Percentiles rank a stretch among this genome's conserved stretches.
phyloP scores from a whole-genome alignment of 2,888 invertebrate species.

The Xestia sexstrigata region DNA sequence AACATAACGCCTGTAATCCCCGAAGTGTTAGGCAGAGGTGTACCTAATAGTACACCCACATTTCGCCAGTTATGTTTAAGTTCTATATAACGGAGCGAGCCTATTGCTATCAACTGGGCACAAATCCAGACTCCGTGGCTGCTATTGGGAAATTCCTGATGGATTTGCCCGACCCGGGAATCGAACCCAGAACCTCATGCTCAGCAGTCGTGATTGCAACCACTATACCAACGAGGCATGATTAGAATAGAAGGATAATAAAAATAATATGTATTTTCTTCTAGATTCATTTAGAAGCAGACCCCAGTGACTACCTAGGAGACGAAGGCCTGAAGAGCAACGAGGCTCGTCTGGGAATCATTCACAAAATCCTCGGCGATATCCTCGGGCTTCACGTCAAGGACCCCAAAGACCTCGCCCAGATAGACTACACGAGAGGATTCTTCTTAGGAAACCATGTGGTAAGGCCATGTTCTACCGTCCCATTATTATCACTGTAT shows the following conservation, averaged over 20 bases:
- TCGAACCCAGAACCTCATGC: no score
- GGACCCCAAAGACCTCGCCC: conserved; percentile 75
- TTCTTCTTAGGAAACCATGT: conserved; percentile 96
- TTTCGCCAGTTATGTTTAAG: no score
- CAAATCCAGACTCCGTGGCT: no score
- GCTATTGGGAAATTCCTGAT: no score
- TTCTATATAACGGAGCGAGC: no score
- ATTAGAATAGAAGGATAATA: not conserved
- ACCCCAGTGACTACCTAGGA: conserved; percentile 91
- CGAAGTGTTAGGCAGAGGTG: no score
- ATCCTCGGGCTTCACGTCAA: conserved; percentile 93
- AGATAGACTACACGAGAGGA: conserved; percentile 91
- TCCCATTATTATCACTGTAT: conserved; percentile 54
- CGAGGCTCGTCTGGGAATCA: conserved; percentile 94
- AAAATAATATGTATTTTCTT: conserved; percentile 41
- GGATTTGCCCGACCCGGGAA: no score
- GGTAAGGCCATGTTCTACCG: conserved; percentile 85
- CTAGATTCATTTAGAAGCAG: conserved; percentile 95
- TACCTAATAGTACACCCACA: no score
- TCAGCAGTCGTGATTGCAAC: no score
- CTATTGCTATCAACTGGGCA: no score
- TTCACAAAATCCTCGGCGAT: conserved; percentile 93
- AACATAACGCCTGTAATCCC: no score
- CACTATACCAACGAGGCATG: no score
- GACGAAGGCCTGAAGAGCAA: conserved; percentile 89